phyloP scores from a whole-genome alignment of 2,888 invertebrate genomes.

The Ormia ochracea region DNA sequence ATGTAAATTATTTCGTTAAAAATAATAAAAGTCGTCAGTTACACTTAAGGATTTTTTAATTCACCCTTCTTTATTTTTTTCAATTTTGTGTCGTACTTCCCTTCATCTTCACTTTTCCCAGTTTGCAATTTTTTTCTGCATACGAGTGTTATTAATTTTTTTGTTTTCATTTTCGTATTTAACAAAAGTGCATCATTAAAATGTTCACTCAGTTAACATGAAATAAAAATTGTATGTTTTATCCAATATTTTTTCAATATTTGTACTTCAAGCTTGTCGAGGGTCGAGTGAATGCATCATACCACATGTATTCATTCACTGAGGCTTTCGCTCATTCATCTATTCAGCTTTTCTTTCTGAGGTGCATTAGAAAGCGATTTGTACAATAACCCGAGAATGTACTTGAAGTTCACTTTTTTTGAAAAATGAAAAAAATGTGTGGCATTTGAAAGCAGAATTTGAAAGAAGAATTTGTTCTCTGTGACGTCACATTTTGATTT shows the following conservation, averaged over 20 bases:
- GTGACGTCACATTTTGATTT: not conserved
- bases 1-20: not conserved
- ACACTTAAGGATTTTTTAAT: slow-evolving; percentile 10
- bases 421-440: not conserved
- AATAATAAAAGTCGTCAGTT: slow-evolving; percentile 23
- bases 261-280: slow-evolving; percentile 42
- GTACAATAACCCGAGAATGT: slow-evolving; percentile 59
- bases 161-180: slow-evolving; percentile 20
- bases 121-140: not conserved
- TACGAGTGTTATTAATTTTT: slow-evolving; percentile 20
- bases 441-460: slow-evolving; percentile 31
- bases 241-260: not conserved
- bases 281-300: slow-evolving; percentile 57
- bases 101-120: not conserved
- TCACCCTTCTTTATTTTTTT: slow-evolving; percentile 8
- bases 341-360: slow-evolving; percentile 10
- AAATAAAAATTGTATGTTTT: slow-evolving; percentile 25
- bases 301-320: slow-evolving; percentile 39
- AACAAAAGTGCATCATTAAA: slow-evolving; percentile 63
- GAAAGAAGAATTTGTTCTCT: slow-evolving; percentile 36
- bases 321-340: slow-evolving; percentile 5
- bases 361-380: slow-evolving; percentile 42
- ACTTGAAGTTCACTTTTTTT: slow-evolving; percentile 56
- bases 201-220: slow-evolving; percentile 56
- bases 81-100: slow-evolving; percentile 14